A percentile compares a stretch with the other conserved stretches of the same genome.
phyloP scores from a whole-genome alignment of 2,888 invertebrate genomes.

The Protophormia terraenovae region DNA sequence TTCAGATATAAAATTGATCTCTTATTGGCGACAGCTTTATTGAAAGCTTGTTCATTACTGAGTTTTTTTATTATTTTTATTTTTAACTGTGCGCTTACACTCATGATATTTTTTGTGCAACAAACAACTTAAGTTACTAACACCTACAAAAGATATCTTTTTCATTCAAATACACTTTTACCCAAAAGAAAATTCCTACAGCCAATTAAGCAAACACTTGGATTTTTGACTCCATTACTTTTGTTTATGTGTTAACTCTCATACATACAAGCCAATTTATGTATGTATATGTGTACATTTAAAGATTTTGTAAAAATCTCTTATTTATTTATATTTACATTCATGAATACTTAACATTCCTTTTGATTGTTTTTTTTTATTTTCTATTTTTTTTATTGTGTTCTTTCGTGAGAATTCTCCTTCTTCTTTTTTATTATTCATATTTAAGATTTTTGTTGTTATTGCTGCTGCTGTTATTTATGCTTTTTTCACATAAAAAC shows the following conservation, averaged over 20 bases:
- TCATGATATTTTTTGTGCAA: background rate
- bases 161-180: background rate
- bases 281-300: background rate
- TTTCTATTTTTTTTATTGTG: background rate
- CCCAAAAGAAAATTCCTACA: conserved; percentile 16
- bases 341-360: conserved; percentile 53
- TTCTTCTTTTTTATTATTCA: background rate
- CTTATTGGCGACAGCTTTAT: background rate
- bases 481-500: conserved; percentile 21
- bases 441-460: background rate
- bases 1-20: background rate
- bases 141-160: background rate
- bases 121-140: too few species aligned
- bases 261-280: background rate
- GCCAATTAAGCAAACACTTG: conserved; percentile 48
- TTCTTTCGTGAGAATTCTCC: background rate
- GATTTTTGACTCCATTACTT: background rate
- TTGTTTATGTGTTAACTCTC: background rate
- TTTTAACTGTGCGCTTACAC: background rate
- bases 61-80: background rate
- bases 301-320: conserved; percentile 31
- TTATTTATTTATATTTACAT: background rate
- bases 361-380: conserved; percentile 26
- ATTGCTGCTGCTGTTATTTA: background rate
- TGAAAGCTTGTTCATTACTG: background rate